A percentile compares a stretch with the other conserved stretches of the same genome.
phyloP scores from a whole-genome alignment of 2,113 vertebrate species.

The Cyrtonyx montezumae region DNA sequence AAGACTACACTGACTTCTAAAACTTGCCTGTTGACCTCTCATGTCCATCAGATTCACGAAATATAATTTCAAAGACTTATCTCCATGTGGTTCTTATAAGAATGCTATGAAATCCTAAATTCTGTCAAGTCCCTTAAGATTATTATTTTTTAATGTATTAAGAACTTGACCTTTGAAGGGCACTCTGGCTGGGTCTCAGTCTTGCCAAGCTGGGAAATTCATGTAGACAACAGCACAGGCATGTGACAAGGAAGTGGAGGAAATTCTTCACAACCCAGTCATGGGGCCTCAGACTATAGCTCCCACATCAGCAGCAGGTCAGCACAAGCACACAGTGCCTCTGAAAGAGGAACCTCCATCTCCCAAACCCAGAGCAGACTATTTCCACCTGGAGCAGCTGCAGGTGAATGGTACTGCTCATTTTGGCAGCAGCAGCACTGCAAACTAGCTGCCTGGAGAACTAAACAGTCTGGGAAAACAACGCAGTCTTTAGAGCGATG shows the following conservation, averaged over 20 bases:
- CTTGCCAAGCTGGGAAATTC: not conserved
- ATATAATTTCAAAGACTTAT: not conserved
- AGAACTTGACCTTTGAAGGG: constrained; percentile 24
- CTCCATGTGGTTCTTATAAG: not conserved
- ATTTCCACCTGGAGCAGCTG: not conserved
- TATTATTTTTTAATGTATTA: not conserved
- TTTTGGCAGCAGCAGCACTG: not conserved
- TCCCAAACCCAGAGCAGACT: not conserved
- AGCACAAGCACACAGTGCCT: not conserved
- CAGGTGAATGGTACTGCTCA: not conserved
- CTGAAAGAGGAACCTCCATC: not conserved
- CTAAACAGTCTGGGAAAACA: not conserved
- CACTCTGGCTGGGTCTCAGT: not conserved
- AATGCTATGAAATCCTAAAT: not conserved
- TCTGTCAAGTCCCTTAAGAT: not conserved
- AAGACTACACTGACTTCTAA: not conserved
- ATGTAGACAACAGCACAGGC: not conserved
- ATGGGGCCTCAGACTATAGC: not conserved
- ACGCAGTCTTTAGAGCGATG: accelerated
- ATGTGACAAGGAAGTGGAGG: not conserved
- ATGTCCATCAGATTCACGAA: not conserved
- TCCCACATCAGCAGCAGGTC: not conserved
- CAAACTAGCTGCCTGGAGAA: not conserved
- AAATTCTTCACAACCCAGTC: not conserved
- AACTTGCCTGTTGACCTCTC: not conserved